A percentile compares a stretch with the other conserved stretches of the same genome.
Conservation (phyloP, 2,888 invertebrate species). For the Patella pellucida region DNA sequence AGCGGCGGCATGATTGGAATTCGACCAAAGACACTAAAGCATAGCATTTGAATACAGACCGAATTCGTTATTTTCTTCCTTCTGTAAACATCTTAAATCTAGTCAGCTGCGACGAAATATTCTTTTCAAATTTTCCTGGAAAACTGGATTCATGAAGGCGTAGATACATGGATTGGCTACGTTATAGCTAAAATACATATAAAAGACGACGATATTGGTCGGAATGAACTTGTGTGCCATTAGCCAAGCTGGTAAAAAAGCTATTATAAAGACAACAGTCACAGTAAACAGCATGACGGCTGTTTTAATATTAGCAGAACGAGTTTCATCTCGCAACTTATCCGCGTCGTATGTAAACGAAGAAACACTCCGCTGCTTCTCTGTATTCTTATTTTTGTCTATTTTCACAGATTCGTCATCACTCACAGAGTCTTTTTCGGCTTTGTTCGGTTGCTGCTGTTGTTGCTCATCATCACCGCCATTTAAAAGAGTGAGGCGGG, state of each 20-base stretch:
- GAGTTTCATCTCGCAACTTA: constrained; percentile 45
- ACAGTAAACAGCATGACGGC: constrained; percentile 70
- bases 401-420: background rate
- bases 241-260: constrained; percentile 68
- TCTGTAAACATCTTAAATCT: too few species aligned
- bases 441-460: background rate
- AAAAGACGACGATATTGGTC: constrained; percentile 63
- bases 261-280: constrained; percentile 67
- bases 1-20: too few species aligned
- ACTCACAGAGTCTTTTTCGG: background rate
- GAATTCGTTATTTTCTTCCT: too few species aligned
- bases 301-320: constrained; percentile 67
- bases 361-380: background rate
- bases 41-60: too few species aligned
- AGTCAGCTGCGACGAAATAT: constrained; percentile 33
- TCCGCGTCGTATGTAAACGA: constrained; percentile 29
- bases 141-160: constrained; percentile 69
- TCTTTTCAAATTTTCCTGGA: constrained; percentile 55
- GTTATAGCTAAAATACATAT: constrained; percentile 69
- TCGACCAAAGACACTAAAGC: too few species aligned
- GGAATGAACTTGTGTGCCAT: constrained; percentile 61
- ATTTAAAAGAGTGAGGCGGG: constrained; percentile 23
- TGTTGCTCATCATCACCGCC: constrained; percentile 28
- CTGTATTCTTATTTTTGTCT: background rate
- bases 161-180: constrained; percentile 71